Evolutionary conservation across 2,113 vertebrate genomes (phyloP), one percentile per base, ranked within the genome.

Genomic region (cat (Felis catus)): DNA sequence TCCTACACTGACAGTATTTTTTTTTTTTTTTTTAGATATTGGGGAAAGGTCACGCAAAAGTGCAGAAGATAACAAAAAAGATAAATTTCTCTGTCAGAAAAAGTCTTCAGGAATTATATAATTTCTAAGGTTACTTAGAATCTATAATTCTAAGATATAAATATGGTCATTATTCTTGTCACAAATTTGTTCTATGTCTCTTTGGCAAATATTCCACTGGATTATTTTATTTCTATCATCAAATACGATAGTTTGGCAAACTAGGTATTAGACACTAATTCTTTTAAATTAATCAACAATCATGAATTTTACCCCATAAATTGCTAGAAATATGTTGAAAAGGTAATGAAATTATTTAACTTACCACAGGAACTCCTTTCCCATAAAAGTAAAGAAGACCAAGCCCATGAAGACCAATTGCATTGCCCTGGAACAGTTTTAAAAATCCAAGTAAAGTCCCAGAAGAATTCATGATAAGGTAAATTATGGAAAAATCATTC

Each of bases 301-400:
- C 12, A 68, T 73, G 41, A 88, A 73, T 84, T 89, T 96, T 76
- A 86, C 68, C 39, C 15, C 80, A 55, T 84, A 82, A 80, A 91
- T 81, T 95, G 48, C 39, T 79, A 89, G 53, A 95, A 88, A 74
- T 48, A 78, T 51, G 12, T 88, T 84, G 29, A 92, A 94, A 91
- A 93, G 21, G 61, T 45, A 97, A 70, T 84, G 15, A 86, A 81
- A 95, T 88, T 86, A 66, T 93, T 96, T 92, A 85, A 96, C 98
- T 98, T 97, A 98, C 98, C 98, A 98, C 90, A 45, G 98, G 96
- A 96, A 98, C 97, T 51, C 98, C 98, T 98, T 97, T 98, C 76
- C 98, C 98, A 83, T 97, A 95, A 96, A 98, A 98, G 65, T 98
- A 97, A 91, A 98, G 96, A 85, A 98, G 97, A 84, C 98, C 98